Base-by-base conservation (phyloP, 1,140 invertebrate genomes). In the Streblospio benedicti region DNA sequence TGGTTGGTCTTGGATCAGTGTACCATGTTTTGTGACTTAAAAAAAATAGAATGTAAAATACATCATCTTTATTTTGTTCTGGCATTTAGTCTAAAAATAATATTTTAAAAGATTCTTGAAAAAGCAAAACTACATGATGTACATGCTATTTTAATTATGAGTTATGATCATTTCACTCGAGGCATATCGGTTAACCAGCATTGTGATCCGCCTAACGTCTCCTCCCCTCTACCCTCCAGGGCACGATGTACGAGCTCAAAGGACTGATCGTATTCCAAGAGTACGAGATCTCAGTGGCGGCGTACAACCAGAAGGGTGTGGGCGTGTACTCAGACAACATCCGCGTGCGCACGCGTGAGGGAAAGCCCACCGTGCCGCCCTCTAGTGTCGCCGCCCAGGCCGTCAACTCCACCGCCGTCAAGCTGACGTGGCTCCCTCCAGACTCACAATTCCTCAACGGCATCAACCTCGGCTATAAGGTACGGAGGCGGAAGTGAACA, bases 361-460 rank as follows among this genome's bases (percentile, higher is more conserved):
- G 92, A 67, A 86, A 92, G 1, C 95, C 95, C 0, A 90, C 93
- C 77, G 89, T 89, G 4, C 83, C 93, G 0, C 95, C 96, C 0
- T 89, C 87, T 4, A 85, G 87, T 65, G 83, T 97, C 0, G 79
- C 81, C 55, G 88, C 86, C 2, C 80, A 85, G 72, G 81, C 95
- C 0, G 68, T 90, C 0, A 97, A 93, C 77, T 97, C 95, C 0
- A 97, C 93, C 0, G 60, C 68, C 31, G 66, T 80, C 9, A 59
- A 57, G 18, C 64, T 80, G 9, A 64, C 57, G 2, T 81, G 80
- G 82, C 88, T 85, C 30, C 78, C 79, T 25, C 78, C 94, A 2
- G 89, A 95, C 81, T 92, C 93, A 0, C 92, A 97, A 69, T 91
- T 94, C 77, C 96, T 99, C 43, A 98, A 98, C 75, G 96, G 96